These are phyloP conservation scores for Mesochorus sp. DNA, from an alignment of 2,888 invertebrate genomes.

Conservation along the genomic window DNA sequence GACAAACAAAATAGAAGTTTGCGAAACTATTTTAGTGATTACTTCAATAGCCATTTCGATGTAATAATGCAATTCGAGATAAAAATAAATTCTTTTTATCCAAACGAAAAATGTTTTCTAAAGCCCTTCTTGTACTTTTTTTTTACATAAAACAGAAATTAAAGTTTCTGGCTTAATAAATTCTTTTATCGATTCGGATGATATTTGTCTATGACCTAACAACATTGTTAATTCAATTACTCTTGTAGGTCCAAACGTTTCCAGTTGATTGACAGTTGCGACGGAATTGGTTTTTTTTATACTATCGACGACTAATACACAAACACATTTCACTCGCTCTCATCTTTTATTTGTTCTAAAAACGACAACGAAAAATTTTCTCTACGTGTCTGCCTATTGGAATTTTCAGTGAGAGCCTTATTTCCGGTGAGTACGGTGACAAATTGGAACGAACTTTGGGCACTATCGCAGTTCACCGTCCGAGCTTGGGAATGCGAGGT, in stretches of 20 bases:
- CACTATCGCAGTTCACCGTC: slow-evolving; percentile 21
- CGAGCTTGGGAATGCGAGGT: slow-evolving; percentile 41
- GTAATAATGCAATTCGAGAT: too few species aligned
- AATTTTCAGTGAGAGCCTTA: slow-evolving; percentile 40
- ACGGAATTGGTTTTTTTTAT: not conserved
- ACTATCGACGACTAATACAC: not conserved
- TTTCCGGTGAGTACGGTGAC: slow-evolving; percentile 42
- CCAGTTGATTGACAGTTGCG: not conserved
- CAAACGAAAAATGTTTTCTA: too few species aligned
- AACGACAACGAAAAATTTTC: not conserved
- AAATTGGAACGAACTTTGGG: slow-evolving; percentile 53
- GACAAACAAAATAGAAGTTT: not conserved
- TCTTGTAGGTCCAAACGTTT: not conserved
- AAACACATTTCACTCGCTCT: not conserved
- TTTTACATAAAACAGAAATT: too few species aligned
- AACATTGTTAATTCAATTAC: too few species aligned
- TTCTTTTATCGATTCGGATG: too few species aligned
- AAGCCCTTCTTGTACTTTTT: too few species aligned
- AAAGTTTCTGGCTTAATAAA: too few species aligned
- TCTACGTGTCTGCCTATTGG: not conserved
- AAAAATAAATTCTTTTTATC: too few species aligned
- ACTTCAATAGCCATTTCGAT: too few species aligned
- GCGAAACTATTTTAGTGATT: too few species aligned
- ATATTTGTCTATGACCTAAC: too few species aligned
- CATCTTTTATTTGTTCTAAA: not conserved